These are phyloP conservation scores for Bellardia bayeri DNA, from an alignment of 2,888 invertebrate genomes.

Conservation along the genomic window DNA sequence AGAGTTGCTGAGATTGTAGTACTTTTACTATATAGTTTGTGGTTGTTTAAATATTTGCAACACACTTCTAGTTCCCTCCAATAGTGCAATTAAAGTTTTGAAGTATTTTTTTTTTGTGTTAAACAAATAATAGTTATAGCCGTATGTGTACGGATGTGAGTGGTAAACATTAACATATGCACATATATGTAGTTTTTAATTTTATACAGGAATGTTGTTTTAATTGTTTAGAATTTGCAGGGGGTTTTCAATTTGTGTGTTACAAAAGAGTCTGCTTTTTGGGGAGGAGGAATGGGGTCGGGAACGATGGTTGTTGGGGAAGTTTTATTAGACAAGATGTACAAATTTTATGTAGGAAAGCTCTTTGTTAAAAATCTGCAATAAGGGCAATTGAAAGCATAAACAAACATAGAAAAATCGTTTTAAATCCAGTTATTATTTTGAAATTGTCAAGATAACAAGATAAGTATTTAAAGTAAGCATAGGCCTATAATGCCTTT, in stretches of 20 bases:
- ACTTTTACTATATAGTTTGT: constrained; percentile 2
- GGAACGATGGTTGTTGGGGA: too few species aligned
- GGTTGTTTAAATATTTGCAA: constrained; percentile 55
- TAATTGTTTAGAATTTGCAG: constrained; percentile 41
- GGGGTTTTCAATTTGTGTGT: constrained; percentile 27
- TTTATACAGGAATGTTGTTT: constrained; percentile 14
- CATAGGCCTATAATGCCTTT: too few species aligned
- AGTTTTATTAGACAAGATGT: too few species aligned
- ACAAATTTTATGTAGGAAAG: too few species aligned
- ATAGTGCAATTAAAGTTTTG: constrained; percentile 63
- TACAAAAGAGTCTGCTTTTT: neutral
- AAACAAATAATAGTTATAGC: constrained; percentile 52
- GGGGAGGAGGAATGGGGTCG: too few species aligned
- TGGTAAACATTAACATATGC: neutral
- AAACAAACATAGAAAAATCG: too few species aligned
- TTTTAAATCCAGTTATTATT: too few species aligned
- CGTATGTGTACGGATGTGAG: neutral
- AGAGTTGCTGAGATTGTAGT: constrained; percentile 28
- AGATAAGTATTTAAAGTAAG: too few species aligned
- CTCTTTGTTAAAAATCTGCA: too few species aligned
- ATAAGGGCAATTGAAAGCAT: too few species aligned
- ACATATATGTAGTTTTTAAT: neutral
- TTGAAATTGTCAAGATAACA: too few species aligned
- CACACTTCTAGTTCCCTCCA: constrained; percentile 33
- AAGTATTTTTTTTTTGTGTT: constrained; percentile 38